phyloP scores from a whole-genome alignment of 1,140 invertebrate genomes.

The Glossosoma conforme region DNA sequence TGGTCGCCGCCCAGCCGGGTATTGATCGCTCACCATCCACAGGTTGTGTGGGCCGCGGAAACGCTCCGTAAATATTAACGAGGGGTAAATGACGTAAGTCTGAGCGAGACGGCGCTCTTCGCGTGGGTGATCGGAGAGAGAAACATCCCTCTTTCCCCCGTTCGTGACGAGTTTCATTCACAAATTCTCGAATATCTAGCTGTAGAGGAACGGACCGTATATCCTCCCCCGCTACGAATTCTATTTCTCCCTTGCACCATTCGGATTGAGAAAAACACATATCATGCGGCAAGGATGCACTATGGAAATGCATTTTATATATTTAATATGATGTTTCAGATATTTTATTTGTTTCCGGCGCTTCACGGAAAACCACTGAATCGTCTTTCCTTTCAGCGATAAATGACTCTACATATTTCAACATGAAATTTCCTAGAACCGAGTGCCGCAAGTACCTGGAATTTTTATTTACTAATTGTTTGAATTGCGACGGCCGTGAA shows the following conservation, averaged over 20 bases:
- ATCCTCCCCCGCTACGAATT: slow-evolving; percentile 16
- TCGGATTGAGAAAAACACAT: too few species aligned
- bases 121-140: slow-evolving; percentile 6
- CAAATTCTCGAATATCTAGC: slow-evolving; percentile 23
- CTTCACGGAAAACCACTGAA: background rate
- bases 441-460: slow-evolving; percentile 16
- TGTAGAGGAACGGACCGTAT: slow-evolving; percentile 9
- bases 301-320: too few species aligned
- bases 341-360: slow-evolving; percentile 5
- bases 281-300: too few species aligned
- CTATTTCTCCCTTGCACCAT: slow-evolving; percentile 7
- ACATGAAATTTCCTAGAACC: slow-evolving; percentile 13
- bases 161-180: slow-evolving; percentile 25
- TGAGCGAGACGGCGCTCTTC: slow-evolving; percentile 11
- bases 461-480: too few species aligned
- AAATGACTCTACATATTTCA: slow-evolving; percentile 16
- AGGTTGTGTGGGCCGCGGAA: slow-evolving; percentile 32
- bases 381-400: slow-evolving; percentile 8
- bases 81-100: slow-evolving; percentile 23
- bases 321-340: too few species aligned
- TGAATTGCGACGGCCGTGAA: too few species aligned
- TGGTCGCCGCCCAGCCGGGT: slow-evolving; percentile 15
- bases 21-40: slow-evolving; percentile 28
- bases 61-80: slow-evolving; percentile 29
- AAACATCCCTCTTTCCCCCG: slow-evolving; percentile 6